Percentiles rank a stretch among this genome's conserved stretches.
Evolutionary conservation across 1,140 invertebrate species (phyloP).

Genomic region (Aphelinus atriplicis): DNA sequence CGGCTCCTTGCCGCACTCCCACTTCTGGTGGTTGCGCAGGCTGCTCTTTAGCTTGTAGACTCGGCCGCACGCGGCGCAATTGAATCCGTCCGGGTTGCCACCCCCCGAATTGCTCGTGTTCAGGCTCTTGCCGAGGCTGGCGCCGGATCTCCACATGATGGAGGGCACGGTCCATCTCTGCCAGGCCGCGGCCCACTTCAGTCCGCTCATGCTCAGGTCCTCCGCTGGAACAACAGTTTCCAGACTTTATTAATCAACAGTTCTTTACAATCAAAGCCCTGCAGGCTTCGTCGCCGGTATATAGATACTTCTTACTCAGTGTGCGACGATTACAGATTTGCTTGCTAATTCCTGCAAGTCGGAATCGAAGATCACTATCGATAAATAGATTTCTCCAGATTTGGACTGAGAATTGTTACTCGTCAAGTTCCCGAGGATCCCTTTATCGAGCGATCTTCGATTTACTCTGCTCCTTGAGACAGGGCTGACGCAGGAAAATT

Average conservation of each 20-base stretch:
- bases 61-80: slow-evolving; percentile 81
- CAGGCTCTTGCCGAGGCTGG: slow-evolving; percentile 57
- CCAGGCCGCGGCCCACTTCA: slow-evolving; percentile 72
- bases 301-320: not conserved
- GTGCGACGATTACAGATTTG: too few species aligned
- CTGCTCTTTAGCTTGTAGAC: slow-evolving; percentile 87
- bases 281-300: not conserved
- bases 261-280: slow-evolving; percentile 28
- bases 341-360: too few species aligned
- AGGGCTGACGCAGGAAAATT: not conserved
- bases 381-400: too few species aligned
- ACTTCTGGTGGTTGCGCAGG: slow-evolving; percentile 85
- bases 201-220: slow-evolving; percentile 76
- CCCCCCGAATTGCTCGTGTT: slow-evolving; percentile 62
- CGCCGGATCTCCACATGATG: slow-evolving; percentile 65
- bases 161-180: slow-evolving; percentile 64
- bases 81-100: slow-evolving; percentile 69
- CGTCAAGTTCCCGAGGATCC: too few species aligned
- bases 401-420: too few species aligned
- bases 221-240: slow-evolving; percentile 65
- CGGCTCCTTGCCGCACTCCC: slow-evolving; percentile 87
- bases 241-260: slow-evolving; percentile 36
- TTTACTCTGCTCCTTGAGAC: not conserved
- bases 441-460: slow-evolving; percentile 18
- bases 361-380: too few species aligned